Evolutionary conservation across 2,888 invertebrate species (phyloP).

Genomic region (Chrysomela aeneicollis): DNA sequence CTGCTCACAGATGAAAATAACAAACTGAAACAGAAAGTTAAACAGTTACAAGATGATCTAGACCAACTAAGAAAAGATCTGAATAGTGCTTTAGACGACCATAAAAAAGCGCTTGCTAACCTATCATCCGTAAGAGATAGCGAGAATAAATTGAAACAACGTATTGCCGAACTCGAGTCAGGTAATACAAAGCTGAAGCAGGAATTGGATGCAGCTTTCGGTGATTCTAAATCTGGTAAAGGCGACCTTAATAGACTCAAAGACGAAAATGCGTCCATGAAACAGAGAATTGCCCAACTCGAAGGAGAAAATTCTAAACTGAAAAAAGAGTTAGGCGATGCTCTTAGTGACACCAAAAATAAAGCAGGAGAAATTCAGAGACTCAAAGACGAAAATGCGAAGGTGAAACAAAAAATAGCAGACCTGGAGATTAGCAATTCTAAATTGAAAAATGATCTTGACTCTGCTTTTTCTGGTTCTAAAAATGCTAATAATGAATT

Average conservation of each 20-base stretch:
- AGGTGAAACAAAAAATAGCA: conserved; percentile 36
- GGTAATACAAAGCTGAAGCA: conserved; percentile 40
- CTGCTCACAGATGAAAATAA: conserved; percentile 29
- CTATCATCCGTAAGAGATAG: conserved; percentile 19
- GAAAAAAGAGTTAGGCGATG: conserved; percentile 35
- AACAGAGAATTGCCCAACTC: conserved; percentile 35
- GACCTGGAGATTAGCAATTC: conserved; percentile 35
- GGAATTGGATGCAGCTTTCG: conserved; percentile 34
- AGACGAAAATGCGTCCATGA: conserved; percentile 39
- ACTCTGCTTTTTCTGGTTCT: conserved; percentile 16
- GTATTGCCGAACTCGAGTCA: conserved; percentile 29
- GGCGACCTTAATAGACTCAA: conserved; percentile 29
- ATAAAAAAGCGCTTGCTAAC: conserved; percentile 16
- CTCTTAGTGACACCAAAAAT: conserved; percentile 21
- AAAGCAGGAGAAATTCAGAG: conserved; percentile 21
- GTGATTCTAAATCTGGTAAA: conserved; percentile 30
- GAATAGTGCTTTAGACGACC: conserved; percentile 15
- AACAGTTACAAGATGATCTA: conserved; percentile 36
- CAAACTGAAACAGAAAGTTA: conserved; percentile 33
- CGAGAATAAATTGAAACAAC: conserved; percentile 20
- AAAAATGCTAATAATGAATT: conserved; percentile 19
- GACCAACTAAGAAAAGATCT: conserved; percentile 36
- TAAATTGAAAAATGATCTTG: conserved; percentile 28
- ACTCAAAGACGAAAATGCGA: conserved; percentile 38
- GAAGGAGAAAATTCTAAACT: conserved; percentile 39